Base-by-base conservation (phyloP, 1,140 invertebrate species). In the Carposina sasakii region DNA sequence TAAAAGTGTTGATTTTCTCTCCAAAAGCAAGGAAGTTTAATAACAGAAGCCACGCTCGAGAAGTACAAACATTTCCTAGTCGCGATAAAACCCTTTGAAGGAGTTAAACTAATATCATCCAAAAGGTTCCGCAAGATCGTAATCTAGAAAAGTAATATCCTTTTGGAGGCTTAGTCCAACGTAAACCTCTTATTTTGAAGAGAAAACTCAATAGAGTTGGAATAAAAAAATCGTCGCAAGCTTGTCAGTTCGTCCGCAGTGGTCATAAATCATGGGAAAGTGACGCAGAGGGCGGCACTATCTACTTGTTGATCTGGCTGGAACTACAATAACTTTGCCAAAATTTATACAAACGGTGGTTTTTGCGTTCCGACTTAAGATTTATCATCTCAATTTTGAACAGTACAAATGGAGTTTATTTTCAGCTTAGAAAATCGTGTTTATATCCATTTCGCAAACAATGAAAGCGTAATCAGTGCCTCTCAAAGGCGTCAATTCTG, bases 81-180 rank as follows among this genome's bases (percentile, higher is more conserved):
- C n/a, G n/a, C n/a, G n/a, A n/a, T n/a, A n/a, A n/a, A 13, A 34
- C 8, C 33, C 5, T 1, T 10, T 10, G 20, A 40, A 21, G 37
- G 19, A 40, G 6, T 40, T 40, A 40, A 24, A 26, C 3, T 42
- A 17, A 24, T 42, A 42, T 42, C 20, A 37, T 45, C 26, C 28
- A 16, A 39, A 53, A 30, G 34, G 41, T 45, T 30, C 53, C 34
- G 44, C 44, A 23, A 57, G 71, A 75, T 75, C 52, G 43, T 45
- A 67, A 75, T 75, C 71, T 60, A 24, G 33, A 43, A 57, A 66
- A 53, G 63, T 60, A 75, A 75, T 75, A 72, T 75, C 67, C 67
- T 67, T 63, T 71, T 61, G 51, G 49, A 33, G 19, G 54, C 52
- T 37, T n/a, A n/a, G n/a, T n/a, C 40, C n/a, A 42, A 52, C 24